A percentile compares a stretch with the other conserved stretches of the same genome.
Evolutionary conservation across 1,140 invertebrate genomes (phyloP).

Genomic region (Procambarus virginalis): DNA sequence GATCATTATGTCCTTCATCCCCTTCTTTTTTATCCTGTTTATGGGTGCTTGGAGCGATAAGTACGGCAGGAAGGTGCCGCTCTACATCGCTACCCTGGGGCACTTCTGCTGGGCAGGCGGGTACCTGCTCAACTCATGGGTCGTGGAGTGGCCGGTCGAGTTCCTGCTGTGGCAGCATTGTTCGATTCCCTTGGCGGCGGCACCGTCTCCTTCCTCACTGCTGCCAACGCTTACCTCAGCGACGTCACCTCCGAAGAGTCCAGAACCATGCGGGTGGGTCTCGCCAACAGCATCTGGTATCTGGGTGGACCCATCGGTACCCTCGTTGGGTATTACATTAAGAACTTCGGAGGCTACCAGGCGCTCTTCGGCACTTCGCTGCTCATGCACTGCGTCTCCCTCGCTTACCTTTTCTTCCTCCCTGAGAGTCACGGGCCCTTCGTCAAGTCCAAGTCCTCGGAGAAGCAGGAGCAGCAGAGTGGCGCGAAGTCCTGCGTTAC

Average conservation of each 20-base stretch:
- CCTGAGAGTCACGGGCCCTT: conserved; percentile 68
- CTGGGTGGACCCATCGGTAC: conserved; percentile 87
- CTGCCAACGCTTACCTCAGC: conserved; percentile 90
- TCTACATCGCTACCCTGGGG: conserved; percentile 87
- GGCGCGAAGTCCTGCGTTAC: not conserved
- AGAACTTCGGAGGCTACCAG: conserved; percentile 65
- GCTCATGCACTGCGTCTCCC: conserved; percentile 42
- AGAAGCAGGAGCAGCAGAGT: not conserved
- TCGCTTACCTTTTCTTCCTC: conserved; percentile 59
- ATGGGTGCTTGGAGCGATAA: conserved; percentile 72
- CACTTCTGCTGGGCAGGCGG: conserved; percentile 85
- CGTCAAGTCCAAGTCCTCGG: conserved; percentile 9
- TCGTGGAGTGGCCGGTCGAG: conserved; percentile 82
- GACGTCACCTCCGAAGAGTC: conserved; percentile 88
- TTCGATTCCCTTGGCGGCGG: conserved; percentile 82
- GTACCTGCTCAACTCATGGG: conserved; percentile 86
- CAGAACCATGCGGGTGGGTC: conserved; percentile 86
- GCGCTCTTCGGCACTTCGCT: conserved; percentile 60
- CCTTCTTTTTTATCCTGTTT: conserved; percentile 71
- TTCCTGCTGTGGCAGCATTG: conserved; percentile 72
- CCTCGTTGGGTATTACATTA: conserved; percentile 76
- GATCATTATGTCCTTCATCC: conserved; percentile 66
- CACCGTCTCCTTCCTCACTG: conserved; percentile 92
- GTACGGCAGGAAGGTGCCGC: conserved; percentile 84
- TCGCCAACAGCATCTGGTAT: conserved; percentile 87